A percentile compares a stretch with the other conserved stretches of the same genome.
These are phyloP conservation scores for Mesopsocus fuscifrons DNA, from an alignment of 2,888 invertebrate genomes.

Conservation along the genomic window DNA sequence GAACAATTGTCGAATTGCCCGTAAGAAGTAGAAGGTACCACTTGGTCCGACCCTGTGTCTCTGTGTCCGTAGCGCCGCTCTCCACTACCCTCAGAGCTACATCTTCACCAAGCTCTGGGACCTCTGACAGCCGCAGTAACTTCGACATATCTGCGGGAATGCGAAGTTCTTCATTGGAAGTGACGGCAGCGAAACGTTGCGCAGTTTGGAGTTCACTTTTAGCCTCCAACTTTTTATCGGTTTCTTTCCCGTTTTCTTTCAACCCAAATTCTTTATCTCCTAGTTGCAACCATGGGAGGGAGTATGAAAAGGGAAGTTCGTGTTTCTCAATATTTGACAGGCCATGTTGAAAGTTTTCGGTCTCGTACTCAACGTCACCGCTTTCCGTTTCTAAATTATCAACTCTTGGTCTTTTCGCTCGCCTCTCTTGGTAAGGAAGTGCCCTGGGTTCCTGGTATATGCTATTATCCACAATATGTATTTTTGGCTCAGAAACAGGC, in stretches of 20 bases:
- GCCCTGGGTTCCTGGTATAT: constrained; percentile 2
- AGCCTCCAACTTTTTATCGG: background rate
- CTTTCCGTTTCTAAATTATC: constrained; percentile 4
- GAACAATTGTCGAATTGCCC: constrained; percentile 21
- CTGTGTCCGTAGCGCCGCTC: constrained; percentile 1
- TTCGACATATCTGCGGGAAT: background rate
- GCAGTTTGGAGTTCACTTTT: background rate
- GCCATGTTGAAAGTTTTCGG: constrained; percentile 7
- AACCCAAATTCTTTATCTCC: constrained; percentile 4
- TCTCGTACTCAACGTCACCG: constrained; percentile 2
- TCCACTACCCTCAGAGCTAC: constrained; percentile 1
- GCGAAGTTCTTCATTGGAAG: background rate
- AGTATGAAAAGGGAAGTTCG: constrained; percentile 3
- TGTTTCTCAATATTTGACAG: constrained; percentile 6
- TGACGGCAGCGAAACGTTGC: background rate
- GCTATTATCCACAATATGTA: background rate
- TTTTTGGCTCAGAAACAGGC: background rate
- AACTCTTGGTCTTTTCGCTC: background rate
- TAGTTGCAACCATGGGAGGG: constrained; percentile 4
- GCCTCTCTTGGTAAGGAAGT: background rate
- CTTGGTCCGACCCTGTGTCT: constrained; percentile 12
- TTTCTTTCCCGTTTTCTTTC: background rate
- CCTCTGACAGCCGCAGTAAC: background rate
- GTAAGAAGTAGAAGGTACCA: constrained; percentile 21
- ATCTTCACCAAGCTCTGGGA: background rate